Percentiles rank a stretch among this genome's conserved stretches.
Evolutionary conservation across 2,113 vertebrate genomes (phyloP).

Genomic region (Syrrhaptes paradoxus): DNA sequence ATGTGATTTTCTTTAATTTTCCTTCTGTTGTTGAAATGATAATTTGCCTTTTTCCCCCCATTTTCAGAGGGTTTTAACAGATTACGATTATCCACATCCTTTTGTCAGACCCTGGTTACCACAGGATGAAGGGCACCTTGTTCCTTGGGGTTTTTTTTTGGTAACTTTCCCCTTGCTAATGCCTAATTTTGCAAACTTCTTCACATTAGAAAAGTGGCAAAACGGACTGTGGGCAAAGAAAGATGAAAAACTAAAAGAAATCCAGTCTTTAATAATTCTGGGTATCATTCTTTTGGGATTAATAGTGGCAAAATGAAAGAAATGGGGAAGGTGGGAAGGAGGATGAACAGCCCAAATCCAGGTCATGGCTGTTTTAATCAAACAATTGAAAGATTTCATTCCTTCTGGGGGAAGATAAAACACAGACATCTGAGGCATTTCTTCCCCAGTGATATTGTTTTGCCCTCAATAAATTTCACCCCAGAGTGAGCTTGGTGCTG

Average conservation of each 20-base stretch:
- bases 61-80: not conserved
- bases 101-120: not conserved
- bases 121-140: not conserved
- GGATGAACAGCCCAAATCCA: not conserved
- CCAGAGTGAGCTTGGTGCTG: not conserved
- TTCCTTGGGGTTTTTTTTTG: not conserved
- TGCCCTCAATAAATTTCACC: not conserved
- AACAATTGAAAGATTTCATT: not conserved
- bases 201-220: not conserved
- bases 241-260: not conserved
- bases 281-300: not conserved
- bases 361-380: not conserved
- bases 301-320: not conserved
- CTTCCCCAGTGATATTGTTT: not conserved
- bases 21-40: not conserved
- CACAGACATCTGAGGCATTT: not conserved
- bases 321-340: not conserved
- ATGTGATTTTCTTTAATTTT: constrained; percentile 4
- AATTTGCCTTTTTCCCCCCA: not conserved
- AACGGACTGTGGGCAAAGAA: not conserved
- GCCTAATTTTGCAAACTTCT: not conserved
- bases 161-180: not conserved
- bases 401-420: not conserved
- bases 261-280: not conserved
- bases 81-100: not conserved